A percentile compares a stretch with the other conserved stretches of the same genome.
phyloP scores from a whole-genome alignment of 1,140 invertebrate species.

The Eupristina koningsbergeri region DNA sequence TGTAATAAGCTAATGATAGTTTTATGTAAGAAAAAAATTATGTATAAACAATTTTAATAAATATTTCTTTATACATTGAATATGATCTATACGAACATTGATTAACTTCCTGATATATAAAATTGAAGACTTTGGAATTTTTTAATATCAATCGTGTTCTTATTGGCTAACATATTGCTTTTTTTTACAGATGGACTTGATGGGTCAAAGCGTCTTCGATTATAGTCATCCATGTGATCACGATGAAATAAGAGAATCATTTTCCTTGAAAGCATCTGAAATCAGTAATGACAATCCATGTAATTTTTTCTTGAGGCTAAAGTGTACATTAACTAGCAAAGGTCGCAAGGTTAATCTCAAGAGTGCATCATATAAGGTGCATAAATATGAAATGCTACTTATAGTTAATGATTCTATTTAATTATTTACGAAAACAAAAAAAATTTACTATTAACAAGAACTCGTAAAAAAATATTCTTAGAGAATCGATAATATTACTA shows the following conservation, averaged over 20 bases:
- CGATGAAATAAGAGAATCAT: constrained; percentile 88
- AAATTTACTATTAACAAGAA: background rate
- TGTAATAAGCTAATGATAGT: too few species aligned
- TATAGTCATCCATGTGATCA: constrained; percentile 96
- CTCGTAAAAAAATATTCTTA: background rate
- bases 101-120: background rate
- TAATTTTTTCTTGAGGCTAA: constrained; percentile 87
- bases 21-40: too few species aligned
- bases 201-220: constrained; percentile 94
- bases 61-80: background rate
- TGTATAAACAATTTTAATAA: too few species aligned
- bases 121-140: constrained; percentile 1
- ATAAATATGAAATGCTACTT: background rate
- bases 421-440: background rate
- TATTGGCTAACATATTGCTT: background rate
- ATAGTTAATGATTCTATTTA: background rate
- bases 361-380: constrained; percentile 93
- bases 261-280: constrained; percentile 76
- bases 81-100: background rate
- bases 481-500: background rate
- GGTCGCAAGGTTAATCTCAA: constrained; percentile 93
- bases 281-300: constrained; percentile 67
- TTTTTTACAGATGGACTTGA: constrained; percentile 86
- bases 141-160: background rate
- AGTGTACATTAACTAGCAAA: constrained; percentile 92